Base-by-base conservation (phyloP, 2,888 invertebrate genomes). In the Colletes collaris region DNA sequence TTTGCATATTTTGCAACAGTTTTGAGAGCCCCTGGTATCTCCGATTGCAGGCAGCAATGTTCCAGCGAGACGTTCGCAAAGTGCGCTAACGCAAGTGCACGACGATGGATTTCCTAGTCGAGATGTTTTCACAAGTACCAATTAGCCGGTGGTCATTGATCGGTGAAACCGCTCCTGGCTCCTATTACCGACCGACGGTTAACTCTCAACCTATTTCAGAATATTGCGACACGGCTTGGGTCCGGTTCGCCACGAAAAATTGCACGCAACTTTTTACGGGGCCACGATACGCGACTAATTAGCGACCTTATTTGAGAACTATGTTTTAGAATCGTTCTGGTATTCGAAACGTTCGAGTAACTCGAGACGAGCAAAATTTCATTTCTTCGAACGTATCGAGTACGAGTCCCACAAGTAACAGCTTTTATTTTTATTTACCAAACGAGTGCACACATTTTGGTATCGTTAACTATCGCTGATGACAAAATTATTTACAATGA, bases 71-170 rank as follows among this genome's bases (percentile, higher is more conserved):
- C 27, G 27, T 27, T 46, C 56, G 79, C 50, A 62, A 40, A 7
- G 53, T 13, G 46, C 56, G 44, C 46, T 67, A 58, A 65, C 60
- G 71, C 66, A 77, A 71, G 69, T 55, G 70, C 73, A 19, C 60
- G 55, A 64, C 72, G 72, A 37, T 35, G 73, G 72, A 76, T 84
- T 81, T 83, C 78, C 83, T 81, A 75, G 16, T 40, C 79, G 66
- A 66, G 59, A 81, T 84, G 86, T 90, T 89, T 89, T 88, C 89
- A 88, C 89, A 84, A 88, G 86, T 81, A 85, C 89, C 89, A 89
- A 90, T 90, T 90, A 90, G 88, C 82, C 82, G 79, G 68, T 85
- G 88, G 76, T 85, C 83, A 87, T 88, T 84, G 89, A 90, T 89
- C 85, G 86, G 86, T 83, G 87, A 89, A 89, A 90, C 87, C 78